Base-by-base conservation (phyloP, 2,113 vertebrate species). In the Andinoacara biseriatus region DNA sequence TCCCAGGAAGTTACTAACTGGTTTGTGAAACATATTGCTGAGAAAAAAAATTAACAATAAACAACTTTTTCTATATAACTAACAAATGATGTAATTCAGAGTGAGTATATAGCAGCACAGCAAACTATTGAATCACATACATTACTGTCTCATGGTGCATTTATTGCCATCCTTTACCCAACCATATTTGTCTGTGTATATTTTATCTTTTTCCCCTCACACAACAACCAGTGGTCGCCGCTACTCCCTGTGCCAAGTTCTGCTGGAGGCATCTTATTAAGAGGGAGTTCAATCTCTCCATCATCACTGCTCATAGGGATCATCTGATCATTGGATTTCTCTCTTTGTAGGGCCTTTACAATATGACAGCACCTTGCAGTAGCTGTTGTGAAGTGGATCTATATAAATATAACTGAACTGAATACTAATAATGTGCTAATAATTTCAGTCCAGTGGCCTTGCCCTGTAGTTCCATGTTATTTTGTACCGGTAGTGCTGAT, bases 401-500 rank as follows among this genome's bases (percentile, higher is more conserved):
- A 22, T 11, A 22, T 2, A 56, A 56, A n/a, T 49, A 49, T 6
- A 17, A 49, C 14, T 17, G 46, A 18, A 52, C 17, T 52, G 17
- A 52, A 18, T 61, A 33, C 59, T 35, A 61, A 33, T 15, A 61
- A 31, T 20, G 1, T 20, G 20, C 29, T 33, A 61, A 61, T 20
- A 18, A 61, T 61, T 6, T 20, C 33, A 0, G 10, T 33, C 59
- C 59, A 29, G 33, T 35, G 43, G 11, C 3, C 4, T 46, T 46
- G 13, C 11, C 43, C 43, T 46, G 13, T 46, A 61, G 59, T 20
- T 60, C 58, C 10, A 9, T 18, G 58, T 0, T 61, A 33, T 61
- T 61, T 61, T 20, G 59, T 3, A 61, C 0, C 1, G 4, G 17
- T 29, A 33, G 29, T 20, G 20, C 17, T 61, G 0, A 61, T 24